phyloP scores from a whole-genome alignment of 2,797 vertebrate species.

The Chromobotia macracanthus region DNA sequence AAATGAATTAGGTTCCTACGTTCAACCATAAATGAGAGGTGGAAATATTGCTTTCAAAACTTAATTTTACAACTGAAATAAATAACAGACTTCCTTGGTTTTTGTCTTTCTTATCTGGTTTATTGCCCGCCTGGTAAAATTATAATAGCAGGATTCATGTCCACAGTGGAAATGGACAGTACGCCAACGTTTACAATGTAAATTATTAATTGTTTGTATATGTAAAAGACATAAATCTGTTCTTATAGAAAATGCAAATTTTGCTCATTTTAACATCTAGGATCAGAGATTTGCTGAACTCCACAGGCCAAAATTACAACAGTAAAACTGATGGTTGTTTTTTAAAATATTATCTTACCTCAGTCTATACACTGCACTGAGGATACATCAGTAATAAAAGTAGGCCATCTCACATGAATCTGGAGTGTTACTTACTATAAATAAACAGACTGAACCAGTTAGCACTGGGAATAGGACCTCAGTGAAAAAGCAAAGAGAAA shows the following conservation, averaged over 20 bases:
- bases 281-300: no score
- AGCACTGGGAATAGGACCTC: slow-evolving; percentile 2
- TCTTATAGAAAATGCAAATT: no score
- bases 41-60: neutral
- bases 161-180: no score
- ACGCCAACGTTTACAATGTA: no score
- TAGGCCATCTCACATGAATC: slow-evolving; percentile 29
- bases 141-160: neutral
- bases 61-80: neutral
- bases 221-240: no score
- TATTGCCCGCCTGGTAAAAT: neutral
- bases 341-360: no score
- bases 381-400: slow-evolving; percentile 19
- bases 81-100: neutral
- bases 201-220: no score
- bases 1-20: no score
- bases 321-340: no score
- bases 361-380: neutral
- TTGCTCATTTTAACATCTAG: no score
- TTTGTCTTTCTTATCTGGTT: neutral
- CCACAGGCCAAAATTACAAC: no score
- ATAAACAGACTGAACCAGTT: slow-evolving; percentile 1
- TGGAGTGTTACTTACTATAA: slow-evolving; percentile 12
- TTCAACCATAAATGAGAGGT: no score
- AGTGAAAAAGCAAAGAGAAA: slow-evolving; percentile 6